Base-by-base conservation (phyloP, 1,140 invertebrate genomes). In the Berghia stephanieae region DNA sequence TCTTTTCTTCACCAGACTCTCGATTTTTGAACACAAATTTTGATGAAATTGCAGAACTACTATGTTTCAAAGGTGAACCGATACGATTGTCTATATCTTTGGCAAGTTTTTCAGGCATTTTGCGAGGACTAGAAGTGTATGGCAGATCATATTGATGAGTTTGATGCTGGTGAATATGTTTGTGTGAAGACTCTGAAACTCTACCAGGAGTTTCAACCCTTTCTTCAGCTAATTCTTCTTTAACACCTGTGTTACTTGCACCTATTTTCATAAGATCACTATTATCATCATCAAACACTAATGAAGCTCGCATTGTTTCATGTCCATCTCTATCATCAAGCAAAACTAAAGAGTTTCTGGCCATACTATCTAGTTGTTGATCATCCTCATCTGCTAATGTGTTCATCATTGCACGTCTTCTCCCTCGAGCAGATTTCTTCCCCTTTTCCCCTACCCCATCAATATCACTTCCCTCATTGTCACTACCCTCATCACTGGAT, bases 21-120 rank as follows among this genome's bases (percentile, higher is more conserved):
- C 83, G 80, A 34, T 78, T 80, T 78, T 86, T 87, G 69, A 85
- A 82, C 55, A 84, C 79, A 63, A 81, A 75, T 77, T 84, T 85
- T 8, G 84, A 83, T 34, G 83, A 81, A 79, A 83, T 84, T 72
- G 82, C 79, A 8, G 76, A 73, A 60, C 38, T 49, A 43, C 77
- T 73, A 43, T 83, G 82, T 31, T 80, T 81, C 43, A 85, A 81
- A n/a, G 80, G 80, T 8, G 80, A 85, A 21, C 78, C 78, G 16
- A 87, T 85, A 46, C 83, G 63, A 79, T 87, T 87, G 38, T 83
- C 85, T 44, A 85, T 81, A 66, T 86, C 85, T 80, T 87, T 87
- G 34, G 79, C 82, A 52, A 85, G 77, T 79, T 85, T 86, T 66
- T 87, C 84, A 66, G 84, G 84, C 83, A 84, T 85, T 82, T 84